Base-by-base conservation (phyloP, 2,888 invertebrate species). In the Megamerina dolium region DNA sequence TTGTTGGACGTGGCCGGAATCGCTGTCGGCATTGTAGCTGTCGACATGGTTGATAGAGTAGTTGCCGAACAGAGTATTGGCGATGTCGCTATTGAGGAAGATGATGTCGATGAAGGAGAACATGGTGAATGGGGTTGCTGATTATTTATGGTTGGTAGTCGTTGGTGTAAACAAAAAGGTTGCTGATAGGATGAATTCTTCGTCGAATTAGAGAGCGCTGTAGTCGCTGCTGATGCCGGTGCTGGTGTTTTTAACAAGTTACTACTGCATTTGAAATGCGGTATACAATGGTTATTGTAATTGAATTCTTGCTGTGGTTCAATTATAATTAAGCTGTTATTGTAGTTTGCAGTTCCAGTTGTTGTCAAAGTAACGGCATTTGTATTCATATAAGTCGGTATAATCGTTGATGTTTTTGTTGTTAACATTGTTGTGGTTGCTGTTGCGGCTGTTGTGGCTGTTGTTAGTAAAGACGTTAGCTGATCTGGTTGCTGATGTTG, bases 101-200 rank as follows among this genome's bases (percentile, higher is more conserved):
- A 66, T 27, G 64, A 62, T 12, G 68, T 65, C 31, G 68, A 68
- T 16, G 69, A 66, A 41, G 65, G 61, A 38, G 64, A 66, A 27
- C 65, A 63, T 19, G 64, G 64, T 16, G 66, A 62, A 41, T 63
- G 63, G 31, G 65, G 63, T 5, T 67, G 64, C 18, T 52, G 57
- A n/a, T 52, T 53, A 6, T 46, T 48, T 19, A 49, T 51, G 36
- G 51, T 51, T 13, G 49, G 56, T 31, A 46, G 50, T n/a, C 51
- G 58, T 12, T 52, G 36, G 47, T 35, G 43, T 39, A 45, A 47
- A 29, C 34, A 45, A 38, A 30, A 45, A 26, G 18, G 23, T 29
- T 46, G 41, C 43, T 30, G 45, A 21, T 35, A 44, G 35, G 6
- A 39, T 23, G 19, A 41, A 20, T 31, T 41, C 26, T 31, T 41